Evolutionary conservation across 2,113 vertebrate species (phyloP).

Genomic region (Callopanchax toddi): DNA sequence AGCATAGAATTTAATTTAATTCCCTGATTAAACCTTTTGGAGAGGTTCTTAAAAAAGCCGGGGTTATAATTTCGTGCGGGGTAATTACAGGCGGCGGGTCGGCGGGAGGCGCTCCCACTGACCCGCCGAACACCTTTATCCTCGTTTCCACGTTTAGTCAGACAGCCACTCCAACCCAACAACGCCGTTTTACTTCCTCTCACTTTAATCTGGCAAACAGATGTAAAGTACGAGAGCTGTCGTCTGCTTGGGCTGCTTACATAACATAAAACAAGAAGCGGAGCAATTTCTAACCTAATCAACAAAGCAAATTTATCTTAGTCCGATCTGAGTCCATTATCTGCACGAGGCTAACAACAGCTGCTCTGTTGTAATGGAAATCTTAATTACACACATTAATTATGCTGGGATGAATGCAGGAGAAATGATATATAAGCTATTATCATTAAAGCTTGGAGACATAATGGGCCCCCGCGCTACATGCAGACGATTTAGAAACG

Average conservation of each 20-base stretch:
- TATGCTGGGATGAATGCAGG: conserved; percentile 71
- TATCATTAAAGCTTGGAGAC: conserved; percentile 70
- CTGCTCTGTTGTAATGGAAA: conserved; percentile 79
- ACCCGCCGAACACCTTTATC: too few relatives aligned
- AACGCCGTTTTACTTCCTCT: too few relatives aligned
- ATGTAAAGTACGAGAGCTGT: conserved; percentile 16
- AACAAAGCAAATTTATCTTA: conserved; percentile 77
- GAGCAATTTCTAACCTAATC: conserved; percentile 72
- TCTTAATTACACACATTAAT: conserved; percentile 82
- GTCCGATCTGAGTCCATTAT: conserved; percentile 80
- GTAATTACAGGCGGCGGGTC: conserved; percentile 20
- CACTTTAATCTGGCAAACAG: conserved; percentile 17
- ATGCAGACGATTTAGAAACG: conserved; percentile 33
- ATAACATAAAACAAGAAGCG: conserved; percentile 59
- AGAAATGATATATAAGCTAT: conserved; percentile 71
- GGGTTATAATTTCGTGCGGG: conserved; percentile 22
- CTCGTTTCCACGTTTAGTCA: conserved; percentile 2
- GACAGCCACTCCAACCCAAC: conserved; percentile 2
- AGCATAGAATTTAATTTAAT: background rate
- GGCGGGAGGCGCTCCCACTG: too few relatives aligned
- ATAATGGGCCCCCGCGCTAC: conserved; percentile 57
- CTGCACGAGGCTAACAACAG: conserved; percentile 78
- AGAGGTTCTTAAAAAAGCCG: background rate
- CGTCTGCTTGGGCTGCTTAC: conserved; percentile 26
- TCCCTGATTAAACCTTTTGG: background rate